Evolutionary conservation across 2,888 invertebrate species (phyloP).

Genomic region (Xanthorhoe designata): DNA sequence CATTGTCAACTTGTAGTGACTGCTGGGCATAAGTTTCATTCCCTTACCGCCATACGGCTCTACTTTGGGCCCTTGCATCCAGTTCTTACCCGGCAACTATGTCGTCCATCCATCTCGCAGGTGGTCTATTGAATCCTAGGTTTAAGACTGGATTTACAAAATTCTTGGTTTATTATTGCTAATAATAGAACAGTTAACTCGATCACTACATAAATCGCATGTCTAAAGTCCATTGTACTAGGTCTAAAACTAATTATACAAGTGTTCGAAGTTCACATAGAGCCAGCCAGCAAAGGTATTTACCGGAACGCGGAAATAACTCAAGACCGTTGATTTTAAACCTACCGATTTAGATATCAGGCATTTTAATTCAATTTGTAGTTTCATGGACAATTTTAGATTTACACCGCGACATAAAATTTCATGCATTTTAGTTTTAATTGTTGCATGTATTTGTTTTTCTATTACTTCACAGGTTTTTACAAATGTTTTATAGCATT

Average conservation of each 20-base stretch:
- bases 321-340: conserved; percentile 7
- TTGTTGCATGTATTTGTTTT: conserved; percentile 46
- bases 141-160: no score
- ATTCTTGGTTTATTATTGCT: no score
- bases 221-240: no score
- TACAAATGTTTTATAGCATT: conserved; percentile 37
- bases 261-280: background rate
- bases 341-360: conserved; percentile 36
- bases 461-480: conserved; percentile 31
- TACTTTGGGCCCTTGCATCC: no score
- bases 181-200: no score
- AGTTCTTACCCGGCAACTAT: no score
- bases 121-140: no score
- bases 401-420: conserved; percentile 48
- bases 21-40: no score
- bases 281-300: background rate
- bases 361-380: conserved; percentile 53
- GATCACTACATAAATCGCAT: no score
- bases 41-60: no score
- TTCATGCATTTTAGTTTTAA: conserved; percentile 44
- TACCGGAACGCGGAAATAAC: conserved; percentile 14
- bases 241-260: background rate
- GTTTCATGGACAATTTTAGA: conserved; percentile 59
- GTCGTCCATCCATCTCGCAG: no score
- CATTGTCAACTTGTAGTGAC: no score